Evolutionary conservation across 2,797 vertebrate genomes (phyloP).

Genomic region (Hyperoplus lanceolatus): DNA sequence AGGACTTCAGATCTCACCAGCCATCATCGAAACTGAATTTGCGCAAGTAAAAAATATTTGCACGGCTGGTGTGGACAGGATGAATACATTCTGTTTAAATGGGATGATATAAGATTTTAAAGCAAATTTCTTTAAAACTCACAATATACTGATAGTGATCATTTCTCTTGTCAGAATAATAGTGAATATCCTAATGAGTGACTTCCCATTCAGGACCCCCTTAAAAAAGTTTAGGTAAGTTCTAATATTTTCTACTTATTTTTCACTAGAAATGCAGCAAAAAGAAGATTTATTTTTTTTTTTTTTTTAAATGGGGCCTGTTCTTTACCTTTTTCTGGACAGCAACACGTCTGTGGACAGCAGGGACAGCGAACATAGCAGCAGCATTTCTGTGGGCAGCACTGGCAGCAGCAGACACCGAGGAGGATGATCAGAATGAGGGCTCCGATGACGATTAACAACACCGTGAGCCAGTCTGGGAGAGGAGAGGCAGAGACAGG

Average conservation of each 20-base stretch:
- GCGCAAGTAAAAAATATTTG: neutral
- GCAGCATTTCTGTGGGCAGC: constrained; percentile 96
- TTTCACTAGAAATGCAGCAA: neutral
- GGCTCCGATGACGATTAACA: constrained; percentile 90
- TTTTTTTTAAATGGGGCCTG: neutral
- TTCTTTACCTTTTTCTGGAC: constrained; percentile 85
- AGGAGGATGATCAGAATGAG: constrained; percentile 91
- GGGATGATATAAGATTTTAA: too few species aligned
- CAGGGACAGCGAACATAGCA: constrained; percentile 95
- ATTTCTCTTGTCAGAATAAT: too few species aligned
- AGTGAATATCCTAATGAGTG: too few species aligned
- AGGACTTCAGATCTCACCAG: neutral
- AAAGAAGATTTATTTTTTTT: neutral
- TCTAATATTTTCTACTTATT: too few species aligned
- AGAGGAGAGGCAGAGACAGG: neutral
- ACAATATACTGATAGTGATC: too few species aligned
- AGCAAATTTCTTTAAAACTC: too few species aligned
- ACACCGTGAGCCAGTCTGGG: constrained; percentile 95
- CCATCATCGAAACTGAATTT: neutral
- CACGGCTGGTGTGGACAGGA: neutral
- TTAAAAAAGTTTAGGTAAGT: too few species aligned
- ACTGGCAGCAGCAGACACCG: constrained; percentile 96
- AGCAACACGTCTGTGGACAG: constrained; percentile 95
- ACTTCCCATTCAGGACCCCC: too few species aligned
- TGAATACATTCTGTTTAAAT: neutral